phyloP scores from a whole-genome alignment of 2,888 invertebrate species.

The Epinotia demarniana region DNA sequence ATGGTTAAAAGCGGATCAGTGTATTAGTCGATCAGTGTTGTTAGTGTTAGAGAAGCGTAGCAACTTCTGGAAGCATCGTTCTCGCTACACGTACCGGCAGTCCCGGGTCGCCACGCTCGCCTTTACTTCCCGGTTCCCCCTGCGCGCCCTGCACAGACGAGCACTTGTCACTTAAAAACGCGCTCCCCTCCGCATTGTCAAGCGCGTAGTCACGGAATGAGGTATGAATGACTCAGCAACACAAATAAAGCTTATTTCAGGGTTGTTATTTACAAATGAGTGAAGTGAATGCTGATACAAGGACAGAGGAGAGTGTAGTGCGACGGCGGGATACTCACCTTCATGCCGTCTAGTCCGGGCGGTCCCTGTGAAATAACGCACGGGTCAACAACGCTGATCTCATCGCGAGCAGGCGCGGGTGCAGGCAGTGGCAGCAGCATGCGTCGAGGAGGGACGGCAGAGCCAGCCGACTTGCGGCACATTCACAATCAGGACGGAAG shows the following conservation, averaged over 20 bases:
- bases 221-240: constrained; percentile 28
- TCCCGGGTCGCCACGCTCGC: constrained; percentile 96
- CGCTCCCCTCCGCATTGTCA: background rate
- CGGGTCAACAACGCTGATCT: constrained; percentile 53
- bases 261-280: constrained; percentile 41
- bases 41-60: constrained; percentile 28
- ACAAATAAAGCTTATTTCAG: constrained; percentile 52
- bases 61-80: constrained; percentile 6
- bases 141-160: constrained; percentile 93
- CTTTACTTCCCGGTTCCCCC: constrained; percentile 96
- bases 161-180: constrained; percentile 28
- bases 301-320: constrained; percentile 7
- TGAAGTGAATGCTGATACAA: constrained; percentile 25
- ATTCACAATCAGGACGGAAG: constrained; percentile 45
- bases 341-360: constrained; percentile 97
- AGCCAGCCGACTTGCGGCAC: constrained; percentile 1
- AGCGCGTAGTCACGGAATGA: constrained; percentile 1
- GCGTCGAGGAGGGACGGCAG: constrained; percentile 21
- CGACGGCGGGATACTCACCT: constrained; percentile 86
- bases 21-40: constrained; percentile 44
- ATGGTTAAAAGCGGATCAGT: constrained; percentile 33
- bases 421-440: constrained; percentile 13
- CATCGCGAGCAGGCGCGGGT: constrained; percentile 29
- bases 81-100: constrained; percentile 89
- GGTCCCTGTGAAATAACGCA: constrained; percentile 91